A percentile compares a stretch with the other conserved stretches of the same genome.
Conservation (phyloP, 1,140 invertebrate genomes). For the Drosophila pseudoananassae region DNA sequence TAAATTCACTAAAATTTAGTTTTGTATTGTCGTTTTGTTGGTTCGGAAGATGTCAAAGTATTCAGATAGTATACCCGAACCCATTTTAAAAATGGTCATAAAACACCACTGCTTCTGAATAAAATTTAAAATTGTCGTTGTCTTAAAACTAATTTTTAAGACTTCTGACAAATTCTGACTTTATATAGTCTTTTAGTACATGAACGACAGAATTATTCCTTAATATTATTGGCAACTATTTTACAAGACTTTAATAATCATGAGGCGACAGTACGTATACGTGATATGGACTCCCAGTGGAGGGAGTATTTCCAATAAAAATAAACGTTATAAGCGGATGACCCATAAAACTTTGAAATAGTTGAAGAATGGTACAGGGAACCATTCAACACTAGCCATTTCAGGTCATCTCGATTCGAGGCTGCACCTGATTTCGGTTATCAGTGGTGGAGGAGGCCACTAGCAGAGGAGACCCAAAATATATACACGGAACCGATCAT, state of each 20-base stretch:
- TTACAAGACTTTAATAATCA: no score
- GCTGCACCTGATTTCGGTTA: constrained; percentile 42
- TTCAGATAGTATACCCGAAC: not conserved
- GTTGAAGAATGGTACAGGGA: constrained; percentile 4
- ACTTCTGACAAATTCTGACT: no score
- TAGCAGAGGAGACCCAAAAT: constrained; percentile 4
- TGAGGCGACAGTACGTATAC: no score
- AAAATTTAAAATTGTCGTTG: no score
- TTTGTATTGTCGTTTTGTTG: not conserved
- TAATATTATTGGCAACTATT: no score
- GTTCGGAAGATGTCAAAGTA: not conserved
- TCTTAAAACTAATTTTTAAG: no score
- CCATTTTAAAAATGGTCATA: not conserved
- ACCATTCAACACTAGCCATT: constrained; percentile 23
- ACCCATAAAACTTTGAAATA: constrained; percentile 29
- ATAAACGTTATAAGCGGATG: not conserved
- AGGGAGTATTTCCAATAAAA: not conserved
- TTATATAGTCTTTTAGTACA: no score
- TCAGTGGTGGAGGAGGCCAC: constrained; percentile 11
- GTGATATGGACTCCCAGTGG: no score
- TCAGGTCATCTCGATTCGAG: constrained; percentile 18
- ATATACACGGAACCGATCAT: constrained; percentile 24
- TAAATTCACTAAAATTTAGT: not conserved
- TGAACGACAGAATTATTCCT: no score
- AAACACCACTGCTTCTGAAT: not conserved